Conservation (phyloP, 2,797 vertebrate genomes). For the Pogonophryne albipinna region DNA sequence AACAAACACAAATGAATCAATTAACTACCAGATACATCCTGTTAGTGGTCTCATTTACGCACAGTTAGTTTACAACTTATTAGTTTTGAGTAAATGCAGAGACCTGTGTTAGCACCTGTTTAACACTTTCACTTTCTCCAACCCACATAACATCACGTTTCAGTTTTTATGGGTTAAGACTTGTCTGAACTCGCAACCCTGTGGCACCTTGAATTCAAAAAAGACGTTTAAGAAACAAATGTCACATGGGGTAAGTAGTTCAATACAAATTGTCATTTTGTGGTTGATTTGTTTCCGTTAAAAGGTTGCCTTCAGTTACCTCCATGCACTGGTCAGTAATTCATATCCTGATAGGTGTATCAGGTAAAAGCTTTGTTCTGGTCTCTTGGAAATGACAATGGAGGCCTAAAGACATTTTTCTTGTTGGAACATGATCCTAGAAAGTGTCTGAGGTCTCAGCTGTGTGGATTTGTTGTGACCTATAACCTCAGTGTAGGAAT, state of each 20-base stretch:
- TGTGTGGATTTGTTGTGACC: neutral
- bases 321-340: neutral
- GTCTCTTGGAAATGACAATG: neutral
- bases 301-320: neutral
- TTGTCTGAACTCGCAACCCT: no score
- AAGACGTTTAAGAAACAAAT: no score
- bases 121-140: neutral
- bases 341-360: neutral
- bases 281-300: no score
- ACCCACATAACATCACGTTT: neutral
- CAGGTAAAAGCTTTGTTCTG: neutral
- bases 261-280: no score
- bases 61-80: neutral
- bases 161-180: neutral
- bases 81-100: neutral
- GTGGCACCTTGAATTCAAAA: no score
- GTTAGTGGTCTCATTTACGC: neutral
- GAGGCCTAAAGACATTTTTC: neutral
- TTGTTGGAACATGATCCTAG: slow-evolving; percentile 14
- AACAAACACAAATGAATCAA: neutral
- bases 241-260: no score
- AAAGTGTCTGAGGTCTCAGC: neutral
- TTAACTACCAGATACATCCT: neutral
- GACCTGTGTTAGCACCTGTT: neutral
- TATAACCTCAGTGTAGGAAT: neutral